These are phyloP conservation scores for Ricordea florida DNA, from an alignment of 92 coral and sea anemone genomes.

Conservation along the genomic window DNA sequence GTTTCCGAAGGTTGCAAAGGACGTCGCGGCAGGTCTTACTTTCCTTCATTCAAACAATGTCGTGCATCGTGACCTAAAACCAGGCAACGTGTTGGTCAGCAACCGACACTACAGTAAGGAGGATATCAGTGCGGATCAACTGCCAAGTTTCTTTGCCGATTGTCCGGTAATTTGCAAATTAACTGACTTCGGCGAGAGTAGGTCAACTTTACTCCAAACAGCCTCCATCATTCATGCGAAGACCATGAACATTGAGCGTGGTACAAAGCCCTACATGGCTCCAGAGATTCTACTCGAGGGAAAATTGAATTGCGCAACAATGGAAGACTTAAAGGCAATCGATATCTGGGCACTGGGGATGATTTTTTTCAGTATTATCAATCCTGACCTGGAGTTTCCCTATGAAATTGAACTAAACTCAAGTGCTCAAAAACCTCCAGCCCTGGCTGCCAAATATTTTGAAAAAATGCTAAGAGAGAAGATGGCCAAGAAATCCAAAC, in stretches of 20 bases:
- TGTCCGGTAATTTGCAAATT: slow-evolving; percentile 31
- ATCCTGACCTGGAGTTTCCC: not conserved
- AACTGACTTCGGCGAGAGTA: slow-evolving; percentile 53
- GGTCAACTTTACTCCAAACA: slow-evolving; percentile 30
- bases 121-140: not conserved
- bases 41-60: slow-evolving; percentile 42
- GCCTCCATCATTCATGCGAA: not conserved
- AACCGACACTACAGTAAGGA: slow-evolving; percentile 32
- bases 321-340: slow-evolving; percentile 15
- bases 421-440: not conserved
- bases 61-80: slow-evolving; percentile 52
- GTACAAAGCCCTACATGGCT: slow-evolving; percentile 31
- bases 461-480: not conserved
- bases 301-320: not conserved
- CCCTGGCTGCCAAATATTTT: not conserved
- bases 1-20: slow-evolving; percentile 21
- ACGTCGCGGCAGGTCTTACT: slow-evolving; percentile 23
- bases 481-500: not conserved
- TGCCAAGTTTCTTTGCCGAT: not conserved
- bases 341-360: slow-evolving; percentile 52
- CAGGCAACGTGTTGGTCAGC: slow-evolving; percentile 36
- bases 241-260: slow-evolving; percentile 18
- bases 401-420: not conserved
- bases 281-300: slow-evolving; percentile 5
- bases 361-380: not conserved